These are phyloP conservation scores for Tinamus major DNA, from an alignment of 2,797 vertebrate genomes.

Conservation along the genomic window DNA sequence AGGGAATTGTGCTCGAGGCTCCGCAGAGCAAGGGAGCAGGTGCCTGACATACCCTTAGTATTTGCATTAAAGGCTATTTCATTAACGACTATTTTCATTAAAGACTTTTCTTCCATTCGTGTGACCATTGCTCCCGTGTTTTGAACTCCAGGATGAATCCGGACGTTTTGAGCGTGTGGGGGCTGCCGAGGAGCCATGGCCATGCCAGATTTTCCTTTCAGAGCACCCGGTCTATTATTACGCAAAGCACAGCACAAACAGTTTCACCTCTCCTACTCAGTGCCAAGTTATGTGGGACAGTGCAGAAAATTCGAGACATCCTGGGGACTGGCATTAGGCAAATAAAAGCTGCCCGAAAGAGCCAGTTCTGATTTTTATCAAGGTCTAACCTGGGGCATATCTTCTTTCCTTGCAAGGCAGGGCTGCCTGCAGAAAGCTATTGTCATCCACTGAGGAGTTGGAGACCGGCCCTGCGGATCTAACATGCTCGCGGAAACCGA, in stretches of 20 bases:
- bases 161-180: not conserved
- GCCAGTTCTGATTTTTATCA: constrained; percentile 53
- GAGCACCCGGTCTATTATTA: not conserved
- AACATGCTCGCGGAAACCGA: constrained; percentile 85
- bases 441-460: constrained; percentile 81
- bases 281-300: constrained; percentile 21
- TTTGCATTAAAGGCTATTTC: not conserved
- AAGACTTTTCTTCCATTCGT: not conserved
- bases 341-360: constrained; percentile 54
- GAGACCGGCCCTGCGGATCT: constrained; percentile 81
- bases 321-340: constrained; percentile 36
- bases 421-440: constrained; percentile 81
- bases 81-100: not conserved
- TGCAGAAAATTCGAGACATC: constrained; percentile 43
- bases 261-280: constrained; percentile 1
- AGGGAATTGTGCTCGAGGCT: not conserved
- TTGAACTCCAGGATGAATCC: not conserved
- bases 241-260: not conserved
- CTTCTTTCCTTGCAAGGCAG: constrained; percentile 66
- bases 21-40: not conserved
- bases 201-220: not conserved
- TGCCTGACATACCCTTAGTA: not conserved
- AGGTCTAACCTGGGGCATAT: constrained; percentile 53
- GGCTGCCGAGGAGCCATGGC: not conserved
- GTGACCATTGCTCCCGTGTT: not conserved